phyloP scores from a whole-genome alignment of 2,888 invertebrate genomes.

The Molorchus minor region DNA sequence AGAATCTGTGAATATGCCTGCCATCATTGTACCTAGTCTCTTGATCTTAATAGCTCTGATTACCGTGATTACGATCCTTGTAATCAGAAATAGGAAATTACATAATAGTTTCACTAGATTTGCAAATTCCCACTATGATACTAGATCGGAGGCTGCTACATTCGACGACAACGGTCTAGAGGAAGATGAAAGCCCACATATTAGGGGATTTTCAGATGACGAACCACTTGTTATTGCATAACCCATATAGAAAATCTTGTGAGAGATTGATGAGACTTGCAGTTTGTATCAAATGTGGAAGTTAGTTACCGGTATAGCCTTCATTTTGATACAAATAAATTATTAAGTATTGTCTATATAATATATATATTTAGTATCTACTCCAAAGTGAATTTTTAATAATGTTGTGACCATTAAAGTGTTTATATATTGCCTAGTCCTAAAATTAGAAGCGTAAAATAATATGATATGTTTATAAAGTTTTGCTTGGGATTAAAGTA shows the following conservation, averaged over 20 bases:
- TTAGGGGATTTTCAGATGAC: slow-evolving; percentile 88
- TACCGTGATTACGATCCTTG: slow-evolving; percentile 69
- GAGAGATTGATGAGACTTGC: slow-evolving; percentile 38
- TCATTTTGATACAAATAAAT: slow-evolving; percentile 25
- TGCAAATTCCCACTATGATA: slow-evolving; percentile 86
- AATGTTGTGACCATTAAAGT: slow-evolving; percentile 36
- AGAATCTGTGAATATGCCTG: slow-evolving; percentile 42
- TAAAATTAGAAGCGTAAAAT: slow-evolving; percentile 11
- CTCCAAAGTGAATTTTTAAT: slow-evolving; percentile 28
- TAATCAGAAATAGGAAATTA: slow-evolving; percentile 75
- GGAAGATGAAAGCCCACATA: slow-evolving; percentile 88
- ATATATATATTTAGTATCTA: slow-evolving; percentile 22
- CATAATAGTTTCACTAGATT: slow-evolving; percentile 83
- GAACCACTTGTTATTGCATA: slow-evolving; percentile 92
- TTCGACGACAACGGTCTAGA: slow-evolving; percentile 79
- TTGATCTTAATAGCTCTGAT: slow-evolving; percentile 62
- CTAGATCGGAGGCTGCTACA: slow-evolving; percentile 85
- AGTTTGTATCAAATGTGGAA: slow-evolving; percentile 26
- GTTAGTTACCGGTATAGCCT: slow-evolving; percentile 25
- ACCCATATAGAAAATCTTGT: slow-evolving; percentile 46
- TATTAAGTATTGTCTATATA: slow-evolving; percentile 39
- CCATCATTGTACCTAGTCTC: slow-evolving; percentile 64
- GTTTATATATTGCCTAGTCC: slow-evolving; percentile 29
- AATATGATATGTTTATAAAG: no score
- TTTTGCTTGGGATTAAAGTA: no score